Evolutionary conservation across 2,113 vertebrate species (phyloP).

Genomic region (Columba janthina): DNA sequence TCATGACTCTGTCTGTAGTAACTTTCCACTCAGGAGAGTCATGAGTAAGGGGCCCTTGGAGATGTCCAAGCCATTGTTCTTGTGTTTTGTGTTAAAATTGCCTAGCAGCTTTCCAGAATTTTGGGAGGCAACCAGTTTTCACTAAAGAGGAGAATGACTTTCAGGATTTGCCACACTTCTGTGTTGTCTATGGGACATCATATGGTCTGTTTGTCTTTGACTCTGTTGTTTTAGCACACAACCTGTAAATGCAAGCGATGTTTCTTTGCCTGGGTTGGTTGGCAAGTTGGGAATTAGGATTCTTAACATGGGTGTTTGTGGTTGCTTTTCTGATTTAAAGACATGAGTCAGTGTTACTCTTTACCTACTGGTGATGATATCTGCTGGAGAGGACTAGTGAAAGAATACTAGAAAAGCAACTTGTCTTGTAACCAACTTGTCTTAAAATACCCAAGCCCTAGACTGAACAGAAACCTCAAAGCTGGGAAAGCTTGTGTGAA

Average conservation of each 20-base stretch:
- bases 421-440: not conserved
- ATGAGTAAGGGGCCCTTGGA: not conserved
- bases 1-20: not conserved
- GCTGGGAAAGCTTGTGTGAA: not conserved
- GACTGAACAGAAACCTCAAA: not conserved
- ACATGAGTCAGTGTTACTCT: not conserved
- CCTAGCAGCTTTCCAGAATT: not conserved
- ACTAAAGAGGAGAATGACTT: not conserved
- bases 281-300: not conserved
- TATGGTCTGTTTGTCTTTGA: not conserved
- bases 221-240: not conserved
- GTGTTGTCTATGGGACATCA: not conserved
- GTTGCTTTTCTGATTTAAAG: slow-evolving; percentile 16
- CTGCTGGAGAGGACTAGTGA: not conserved
- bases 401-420: not conserved
- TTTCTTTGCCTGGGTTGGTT: not conserved
- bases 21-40: not conserved
- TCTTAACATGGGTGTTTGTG: not conserved
- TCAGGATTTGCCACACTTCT: not conserved
- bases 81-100: not conserved
- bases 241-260: not conserved
- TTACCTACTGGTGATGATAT: not conserved
- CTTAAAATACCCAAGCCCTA: not conserved
- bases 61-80: not conserved
- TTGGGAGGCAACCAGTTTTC: not conserved